Evolutionary conservation across 2,888 invertebrate species (phyloP).

Genomic region (Pristionchus japonicus): DNA sequence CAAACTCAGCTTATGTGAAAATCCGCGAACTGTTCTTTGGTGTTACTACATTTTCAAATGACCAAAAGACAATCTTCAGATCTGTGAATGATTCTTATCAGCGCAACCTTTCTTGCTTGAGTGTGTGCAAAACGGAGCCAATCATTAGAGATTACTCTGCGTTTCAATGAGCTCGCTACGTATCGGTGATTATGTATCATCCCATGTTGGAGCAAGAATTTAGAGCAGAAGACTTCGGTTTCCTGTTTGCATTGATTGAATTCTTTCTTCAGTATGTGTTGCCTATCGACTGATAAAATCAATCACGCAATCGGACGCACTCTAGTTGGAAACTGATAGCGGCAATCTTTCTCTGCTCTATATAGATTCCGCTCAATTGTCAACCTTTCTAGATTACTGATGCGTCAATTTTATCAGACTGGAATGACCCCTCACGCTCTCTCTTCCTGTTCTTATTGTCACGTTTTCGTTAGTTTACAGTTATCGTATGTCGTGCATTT

Average conservation of each 20-base stretch:
- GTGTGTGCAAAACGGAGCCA: not conserved
- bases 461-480: too few relatives aligned
- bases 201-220: not conserved
- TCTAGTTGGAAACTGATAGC: not conserved
- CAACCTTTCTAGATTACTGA: not conserved
- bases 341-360: not conserved
- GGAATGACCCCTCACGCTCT: not conserved
- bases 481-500: too few relatives aligned
- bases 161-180: not conserved
- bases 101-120: not conserved
- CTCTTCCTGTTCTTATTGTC: too few relatives aligned
- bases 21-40: too few relatives aligned
- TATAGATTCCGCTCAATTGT: not conserved
- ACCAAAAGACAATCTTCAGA: not conserved
- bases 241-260: not conserved
- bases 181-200: not conserved
- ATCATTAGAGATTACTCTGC: not conserved
- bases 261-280: not conserved
- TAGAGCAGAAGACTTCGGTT: not conserved
- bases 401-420: not conserved
- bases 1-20: too few relatives aligned
- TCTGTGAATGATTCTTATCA: not conserved
- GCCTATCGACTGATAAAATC: constrained; percentile 2
- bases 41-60: not conserved
- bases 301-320: constrained; percentile 8